These are phyloP conservation scores for Pristionchus mayeri DNA, from an alignment of 2,888 invertebrate genomes.

Conservation along the genomic window DNA sequence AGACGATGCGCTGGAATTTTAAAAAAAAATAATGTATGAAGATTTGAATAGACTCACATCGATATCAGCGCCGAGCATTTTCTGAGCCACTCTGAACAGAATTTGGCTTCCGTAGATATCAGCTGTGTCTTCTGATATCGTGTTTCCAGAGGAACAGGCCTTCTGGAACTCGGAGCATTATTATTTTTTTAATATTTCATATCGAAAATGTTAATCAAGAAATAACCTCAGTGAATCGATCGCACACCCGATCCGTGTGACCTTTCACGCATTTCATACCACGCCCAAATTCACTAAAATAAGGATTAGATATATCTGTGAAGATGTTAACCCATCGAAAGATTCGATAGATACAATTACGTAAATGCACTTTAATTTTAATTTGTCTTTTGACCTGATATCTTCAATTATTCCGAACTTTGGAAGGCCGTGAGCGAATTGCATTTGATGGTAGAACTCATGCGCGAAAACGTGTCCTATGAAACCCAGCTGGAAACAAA, in stretches of 20 bases:
- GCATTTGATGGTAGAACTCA: background rate
- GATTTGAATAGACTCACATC: background rate
- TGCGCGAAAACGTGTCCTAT: background rate
- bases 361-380: no score
- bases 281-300: no score
- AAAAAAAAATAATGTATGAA: background rate
- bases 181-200: background rate
- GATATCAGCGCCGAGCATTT: background rate
- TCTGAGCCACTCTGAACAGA: background rate
- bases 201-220: background rate
- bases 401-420: background rate
- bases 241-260: background rate
- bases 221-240: background rate
- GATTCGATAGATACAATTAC: no score
- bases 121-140: background rate
- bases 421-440: background rate
- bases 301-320: no score
- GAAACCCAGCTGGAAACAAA: background rate
- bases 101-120: background rate
- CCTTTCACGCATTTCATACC: background rate
- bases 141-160: background rate
- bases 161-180: background rate
- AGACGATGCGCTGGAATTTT: background rate
- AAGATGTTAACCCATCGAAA: no score
- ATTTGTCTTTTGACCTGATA: background rate